Conservation (phyloP, 2,888 invertebrate genomes). For the Apamea anceps region DNA sequence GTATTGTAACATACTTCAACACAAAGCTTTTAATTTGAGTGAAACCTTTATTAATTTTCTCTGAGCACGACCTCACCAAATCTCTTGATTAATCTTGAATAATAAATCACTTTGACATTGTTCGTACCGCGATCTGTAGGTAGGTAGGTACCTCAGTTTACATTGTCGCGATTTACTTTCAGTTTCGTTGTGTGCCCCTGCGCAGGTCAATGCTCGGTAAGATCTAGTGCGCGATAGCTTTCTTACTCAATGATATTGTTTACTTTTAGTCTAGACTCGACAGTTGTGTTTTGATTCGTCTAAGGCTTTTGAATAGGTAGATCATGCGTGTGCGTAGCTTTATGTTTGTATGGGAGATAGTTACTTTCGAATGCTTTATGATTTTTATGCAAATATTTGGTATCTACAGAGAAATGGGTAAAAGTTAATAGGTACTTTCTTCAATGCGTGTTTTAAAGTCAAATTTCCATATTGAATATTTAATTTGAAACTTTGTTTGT, state of each 20-base stretch:
- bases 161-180: constrained; percentile 78
- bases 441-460: background rate
- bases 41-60: constrained; percentile 43
- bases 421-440: constrained; percentile 35
- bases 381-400: constrained; percentile 53
- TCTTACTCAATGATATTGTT: constrained; percentile 71
- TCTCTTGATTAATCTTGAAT: constrained; percentile 41
- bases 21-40: constrained; percentile 18
- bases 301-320: constrained; percentile 26
- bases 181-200: constrained; percentile 72
- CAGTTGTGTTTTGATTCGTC: constrained; percentile 39
- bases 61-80: constrained; percentile 29
- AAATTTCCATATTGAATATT: constrained; percentile 15
- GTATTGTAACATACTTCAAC: constrained; percentile 22
- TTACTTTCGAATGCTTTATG: constrained; percentile 43
- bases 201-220: constrained; percentile 73
- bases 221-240: constrained; percentile 74
- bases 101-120: constrained; percentile 39
- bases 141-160: constrained; percentile 31
- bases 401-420: constrained; percentile 38
- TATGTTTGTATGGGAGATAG: constrained; percentile 28
- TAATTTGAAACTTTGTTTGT: background rate
- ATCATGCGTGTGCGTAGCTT: constrained; percentile 19
- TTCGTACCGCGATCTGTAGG: constrained; percentile 13
- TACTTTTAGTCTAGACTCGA: constrained; percentile 66